These are phyloP conservation scores for Ellobium chinense DNA, from an alignment of 2,888 invertebrate species.

Conservation along the genomic window DNA sequence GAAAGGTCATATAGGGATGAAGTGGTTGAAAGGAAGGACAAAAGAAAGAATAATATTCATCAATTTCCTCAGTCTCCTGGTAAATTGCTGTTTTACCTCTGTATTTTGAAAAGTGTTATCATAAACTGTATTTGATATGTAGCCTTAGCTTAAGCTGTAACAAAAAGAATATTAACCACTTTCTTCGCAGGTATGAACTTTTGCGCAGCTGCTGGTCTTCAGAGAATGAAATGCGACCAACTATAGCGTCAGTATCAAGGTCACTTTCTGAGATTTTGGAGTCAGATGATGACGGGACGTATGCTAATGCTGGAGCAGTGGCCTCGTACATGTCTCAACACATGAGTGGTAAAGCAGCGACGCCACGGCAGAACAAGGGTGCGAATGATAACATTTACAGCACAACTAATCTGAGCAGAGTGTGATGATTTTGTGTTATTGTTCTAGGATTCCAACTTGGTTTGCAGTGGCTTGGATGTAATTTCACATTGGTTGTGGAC, in stretches of 20 bases:
- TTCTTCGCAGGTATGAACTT: conserved; percentile 62
- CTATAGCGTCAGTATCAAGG: conserved; percentile 52
- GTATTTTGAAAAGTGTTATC: too few species aligned
- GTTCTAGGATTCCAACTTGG: background rate
- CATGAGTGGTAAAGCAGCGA: background rate
- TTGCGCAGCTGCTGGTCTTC: conserved; percentile 64
- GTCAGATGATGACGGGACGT: conserved; percentile 27
- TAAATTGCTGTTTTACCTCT: too few species aligned
- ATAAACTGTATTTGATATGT: too few species aligned
- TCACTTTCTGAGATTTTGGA: conserved; percentile 23
- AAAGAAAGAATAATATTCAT: too few species aligned
- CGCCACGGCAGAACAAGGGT: background rate
- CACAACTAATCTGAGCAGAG: conserved; percentile 28
- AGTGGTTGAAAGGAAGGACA: too few species aligned
- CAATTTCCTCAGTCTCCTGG: too few species aligned
- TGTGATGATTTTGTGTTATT: too few species aligned
- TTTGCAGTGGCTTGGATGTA: background rate
- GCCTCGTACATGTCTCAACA: background rate
- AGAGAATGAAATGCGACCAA: conserved; percentile 57
- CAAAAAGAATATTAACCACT: too few species aligned
- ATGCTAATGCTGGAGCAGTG: conserved; percentile 8
- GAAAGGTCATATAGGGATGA: too few species aligned
- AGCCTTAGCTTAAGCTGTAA: too few species aligned
- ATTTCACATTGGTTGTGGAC: background rate
- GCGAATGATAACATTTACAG: background rate